Evolutionary conservation across 2,888 invertebrate genomes (phyloP).

Genomic region (Onchidella celtica): DNA sequence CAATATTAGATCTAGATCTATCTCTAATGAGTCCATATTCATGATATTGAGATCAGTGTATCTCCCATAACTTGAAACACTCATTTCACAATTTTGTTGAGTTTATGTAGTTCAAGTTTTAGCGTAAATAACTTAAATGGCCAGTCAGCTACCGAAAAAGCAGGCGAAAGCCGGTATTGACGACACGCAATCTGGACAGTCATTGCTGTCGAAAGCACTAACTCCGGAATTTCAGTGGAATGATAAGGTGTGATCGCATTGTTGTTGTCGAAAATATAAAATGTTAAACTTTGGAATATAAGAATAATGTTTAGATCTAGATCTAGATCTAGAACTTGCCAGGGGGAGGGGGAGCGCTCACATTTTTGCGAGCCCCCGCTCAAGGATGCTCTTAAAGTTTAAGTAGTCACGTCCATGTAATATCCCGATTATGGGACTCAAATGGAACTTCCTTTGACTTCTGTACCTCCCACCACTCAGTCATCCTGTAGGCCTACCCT

Average conservation of each 20-base stretch:
- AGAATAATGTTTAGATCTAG: not conserved
- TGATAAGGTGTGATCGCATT: slow-evolving; percentile 54
- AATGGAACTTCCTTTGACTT: too few species aligned
- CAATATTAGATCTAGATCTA: not conserved
- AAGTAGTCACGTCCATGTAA: too few species aligned
- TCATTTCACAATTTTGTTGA: too few species aligned
- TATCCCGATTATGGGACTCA: too few species aligned
- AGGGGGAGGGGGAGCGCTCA: not conserved
- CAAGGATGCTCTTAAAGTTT: too few species aligned
- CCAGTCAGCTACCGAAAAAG: slow-evolving; percentile 18
- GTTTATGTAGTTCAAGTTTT: too few species aligned
- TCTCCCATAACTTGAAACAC: too few species aligned
- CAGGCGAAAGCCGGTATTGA: not conserved
- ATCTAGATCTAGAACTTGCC: not conserved
- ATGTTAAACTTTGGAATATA: not conserved
- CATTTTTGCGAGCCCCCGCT: too few species aligned
- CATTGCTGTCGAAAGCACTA: slow-evolving; percentile 50
- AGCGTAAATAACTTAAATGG: slow-evolving; percentile 8
- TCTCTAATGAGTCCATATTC: not conserved
- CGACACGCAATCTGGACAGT: not conserved
- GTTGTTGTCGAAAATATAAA: too few species aligned
- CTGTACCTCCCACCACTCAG: too few species aligned
- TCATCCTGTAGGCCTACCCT: too few species aligned
- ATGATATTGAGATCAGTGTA: too few species aligned
- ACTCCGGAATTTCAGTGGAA: slow-evolving; percentile 48